Evolutionary conservation across 2,888 invertebrate genomes (phyloP), one percentile per base, ranked within the genome.

Genomic region (Philaethria dido): DNA sequence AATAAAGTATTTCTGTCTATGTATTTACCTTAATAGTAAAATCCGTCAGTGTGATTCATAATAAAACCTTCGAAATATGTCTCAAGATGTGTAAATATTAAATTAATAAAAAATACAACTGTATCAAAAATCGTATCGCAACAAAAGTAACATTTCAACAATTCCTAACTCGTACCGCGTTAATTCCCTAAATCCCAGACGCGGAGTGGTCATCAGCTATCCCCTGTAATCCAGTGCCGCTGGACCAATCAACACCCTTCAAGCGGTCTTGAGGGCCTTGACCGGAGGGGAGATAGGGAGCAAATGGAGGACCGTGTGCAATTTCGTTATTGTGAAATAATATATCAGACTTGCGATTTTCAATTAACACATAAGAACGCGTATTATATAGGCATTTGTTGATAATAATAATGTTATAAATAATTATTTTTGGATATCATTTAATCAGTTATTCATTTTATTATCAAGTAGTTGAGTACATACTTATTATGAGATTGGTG

Each of bases 231-330:
- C 89, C 88, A 87, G 80, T 86, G 79, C 64, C 85, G 87, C 83
- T 79, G 80, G 83, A 77, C 87, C 91, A 92, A 91, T 92, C 92
- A 91, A 88, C 92, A 88, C 79, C 82, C 78, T 69, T 73, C 74
- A 74, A 74, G 74, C 77, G 77, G 82, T 78, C 80, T 78, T 74
- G 70, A 76, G 82, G 79, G 76, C 29, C 39, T 78, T 73, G 70
- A 76, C 82, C 79, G 76, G 45, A 60, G 60, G 60, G 60, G 60
- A 47, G 33, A 29, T 18, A 9, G 55, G 44, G 39, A 47, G 14
- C 25, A 50, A n/a, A 57, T 57, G 42, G 57, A 45, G 9, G 33
- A 47, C 11, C 45, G 44, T 47, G 33, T 60, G 29, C 33, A 60
- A 60, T 18, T 14, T 52, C 3, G 29, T 44, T 33, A 45, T 33